phyloP scores from a whole-genome alignment of 2,888 invertebrate genomes.

The Sinotaia quadrata region DNA sequence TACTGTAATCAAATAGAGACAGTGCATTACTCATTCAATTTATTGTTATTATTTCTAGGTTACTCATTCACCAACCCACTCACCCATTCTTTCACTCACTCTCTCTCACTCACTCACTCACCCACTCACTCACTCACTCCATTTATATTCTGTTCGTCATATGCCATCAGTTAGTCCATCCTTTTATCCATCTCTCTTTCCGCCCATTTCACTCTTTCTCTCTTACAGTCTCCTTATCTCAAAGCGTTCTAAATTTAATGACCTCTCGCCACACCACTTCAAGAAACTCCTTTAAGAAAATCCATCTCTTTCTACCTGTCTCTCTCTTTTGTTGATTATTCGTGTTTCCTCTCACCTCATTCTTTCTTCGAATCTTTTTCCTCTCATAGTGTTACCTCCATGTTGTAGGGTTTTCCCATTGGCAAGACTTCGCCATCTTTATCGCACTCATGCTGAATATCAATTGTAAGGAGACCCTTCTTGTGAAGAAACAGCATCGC shows the following conservation, averaged over 20 bases:
- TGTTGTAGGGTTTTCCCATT: slow-evolving; percentile 2
- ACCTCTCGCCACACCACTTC: no score
- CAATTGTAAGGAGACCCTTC: slow-evolving; percentile 5
- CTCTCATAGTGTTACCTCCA: no score
- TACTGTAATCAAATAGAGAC: slow-evolving; percentile 5
- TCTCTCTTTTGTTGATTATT: no score
- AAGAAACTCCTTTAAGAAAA: no score
- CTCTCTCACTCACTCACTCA: slow-evolving; percentile 4
- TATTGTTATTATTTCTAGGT: no score
- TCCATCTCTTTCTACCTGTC: no score
- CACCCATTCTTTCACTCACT: neutral
- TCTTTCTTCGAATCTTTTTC: no score
- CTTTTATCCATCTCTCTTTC: neutral
- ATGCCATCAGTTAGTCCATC: neutral
- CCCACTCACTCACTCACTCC: neutral
- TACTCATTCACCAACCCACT: neutral
- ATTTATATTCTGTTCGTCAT: neutral
- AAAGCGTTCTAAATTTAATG: no score
- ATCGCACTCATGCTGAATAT: slow-evolving; percentile 10
- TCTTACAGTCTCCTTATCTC: no score
- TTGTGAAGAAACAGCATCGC: slow-evolving; percentile 3
- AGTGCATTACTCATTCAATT: no score
- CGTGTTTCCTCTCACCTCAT: no score
- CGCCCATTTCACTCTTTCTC: no score
- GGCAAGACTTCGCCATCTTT: slow-evolving; percentile 1